Evolutionary conservation across 2,113 vertebrate genomes (phyloP), one percentile per base, ranked within the genome.

Genomic region (Mormyrus iriodes): DNA sequence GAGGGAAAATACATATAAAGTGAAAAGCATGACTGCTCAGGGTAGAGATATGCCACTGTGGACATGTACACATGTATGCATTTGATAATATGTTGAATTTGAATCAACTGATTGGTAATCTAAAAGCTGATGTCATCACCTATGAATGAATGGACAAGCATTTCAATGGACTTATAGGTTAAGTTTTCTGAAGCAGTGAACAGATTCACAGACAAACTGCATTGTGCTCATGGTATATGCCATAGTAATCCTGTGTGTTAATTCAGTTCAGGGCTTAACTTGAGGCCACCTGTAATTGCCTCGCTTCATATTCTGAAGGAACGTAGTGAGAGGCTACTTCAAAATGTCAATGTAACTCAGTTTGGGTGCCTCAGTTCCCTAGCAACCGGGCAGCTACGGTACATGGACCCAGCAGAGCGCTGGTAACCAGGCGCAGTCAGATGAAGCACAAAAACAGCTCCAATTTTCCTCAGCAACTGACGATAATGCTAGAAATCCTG

Each of bases 361-460:
- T 51, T 52, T 24, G 61, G 65, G 61, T 39, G 87, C 65, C 46
- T 88, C 44, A 35, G 87, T 88, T 79, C 48, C 87, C 61, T 88
- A 88, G 87, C 65, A 88, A 88, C 87, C 44, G 3, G 65, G 83
- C 83, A 85, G 83, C 44, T 48, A 48, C n/a, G 83, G 83, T 85
- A 27, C 83, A 49, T n/a, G 44, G n/a, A 65, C 61, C 46, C 65
- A 88, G 87, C 46, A 76, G n/a, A 48, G 87, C 44, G 27, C 39
- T 88, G 1, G 27, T 85, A 91, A 93, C 89, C 89, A 91, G 21
- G 24, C 93, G 88, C 0, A 1, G 88, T 27, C 19, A 65, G 46
- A 48, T 49, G 89, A 93, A 89, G 92, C 58, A 92, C 91, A 94
- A 89, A 79, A 93, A 52, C 87, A 89, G 44, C 90, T 90, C 90